Percentiles rank a stretch among this genome's conserved stretches.
These are phyloP conservation scores for Petrophora chlorosata DNA, from an alignment of 2,888 invertebrate genomes.

Conservation along the genomic window DNA sequence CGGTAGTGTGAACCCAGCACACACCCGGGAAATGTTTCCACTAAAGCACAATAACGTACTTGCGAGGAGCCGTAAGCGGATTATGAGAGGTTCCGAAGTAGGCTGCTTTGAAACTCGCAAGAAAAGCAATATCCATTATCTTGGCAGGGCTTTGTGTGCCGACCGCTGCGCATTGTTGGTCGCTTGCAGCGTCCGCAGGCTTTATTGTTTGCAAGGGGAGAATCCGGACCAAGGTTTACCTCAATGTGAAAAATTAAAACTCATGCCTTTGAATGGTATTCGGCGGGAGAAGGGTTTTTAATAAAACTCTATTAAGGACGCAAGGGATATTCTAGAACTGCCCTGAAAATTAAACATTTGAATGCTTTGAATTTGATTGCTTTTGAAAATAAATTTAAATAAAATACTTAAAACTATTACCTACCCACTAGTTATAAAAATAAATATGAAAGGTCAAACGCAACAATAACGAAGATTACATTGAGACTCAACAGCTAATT, in stretches of 20 bases:
- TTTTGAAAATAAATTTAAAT: neutral
- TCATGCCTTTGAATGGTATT: slow-evolving; percentile 18
- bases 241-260: slow-evolving; percentile 41
- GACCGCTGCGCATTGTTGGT: slow-evolving; percentile 66
- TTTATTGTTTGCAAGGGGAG: slow-evolving; percentile 58
- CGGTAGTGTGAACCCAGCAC: slow-evolving; percentile 38
- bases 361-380: no score
- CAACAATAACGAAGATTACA: no score
- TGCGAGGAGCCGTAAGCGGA: slow-evolving; percentile 75
- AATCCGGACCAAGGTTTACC: slow-evolving; percentile 45
- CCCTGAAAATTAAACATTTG: no score
- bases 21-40: slow-evolving; percentile 67
- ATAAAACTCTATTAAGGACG: slow-evolving; percentile 5
- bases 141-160: slow-evolving; percentile 71
- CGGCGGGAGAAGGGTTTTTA: slow-evolving; percentile 6
- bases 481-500: no score
- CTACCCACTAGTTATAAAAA: no score
- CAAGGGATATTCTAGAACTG: no score
- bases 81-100: slow-evolving; percentile 80
- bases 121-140: slow-evolving; percentile 83
- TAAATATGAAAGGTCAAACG: no score
- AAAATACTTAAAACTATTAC: no score
- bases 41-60: slow-evolving; percentile 75
- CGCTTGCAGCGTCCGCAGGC: slow-evolving; percentile 55
- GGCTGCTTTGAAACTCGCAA: slow-evolving; percentile 81